These are phyloP conservation scores for Hemistola chrysoprasaria DNA, from an alignment of 2,888 invertebrate species.

Conservation along the genomic window DNA sequence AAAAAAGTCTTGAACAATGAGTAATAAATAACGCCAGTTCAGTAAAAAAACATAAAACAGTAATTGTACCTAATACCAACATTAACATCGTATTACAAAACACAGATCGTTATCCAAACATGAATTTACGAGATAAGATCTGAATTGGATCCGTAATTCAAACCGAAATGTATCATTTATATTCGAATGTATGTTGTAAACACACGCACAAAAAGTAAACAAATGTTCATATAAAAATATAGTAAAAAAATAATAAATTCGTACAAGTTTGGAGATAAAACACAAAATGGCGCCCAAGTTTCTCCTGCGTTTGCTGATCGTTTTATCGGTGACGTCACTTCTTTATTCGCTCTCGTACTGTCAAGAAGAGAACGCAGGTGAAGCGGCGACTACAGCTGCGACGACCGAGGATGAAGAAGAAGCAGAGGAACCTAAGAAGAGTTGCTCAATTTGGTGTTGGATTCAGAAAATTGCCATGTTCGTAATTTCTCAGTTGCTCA, in stretches of 20 bases:
- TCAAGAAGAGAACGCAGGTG: slow-evolving; percentile 49
- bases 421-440: slow-evolving; percentile 62
- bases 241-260: slow-evolving; percentile 7
- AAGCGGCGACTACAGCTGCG: slow-evolving; percentile 51
- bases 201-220: background rate
- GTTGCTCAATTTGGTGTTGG: slow-evolving; percentile 79
- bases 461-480: slow-evolving; percentile 78
- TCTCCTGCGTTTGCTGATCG: slow-evolving; percentile 39
- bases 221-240: slow-evolving; percentile 17
- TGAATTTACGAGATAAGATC: slow-evolving; percentile 28
- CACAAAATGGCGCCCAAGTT: slow-evolving; percentile 38
- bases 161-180: slow-evolving; percentile 22
- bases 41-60: slow-evolving; percentile 20
- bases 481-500: slow-evolving; percentile 71
- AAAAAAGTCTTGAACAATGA: too few relatives aligned
- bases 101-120: slow-evolving; percentile 30
- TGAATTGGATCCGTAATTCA: slow-evolving; percentile 21
- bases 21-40: too few relatives aligned
- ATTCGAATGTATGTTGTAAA: slow-evolving; percentile 9
- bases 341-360: slow-evolving; percentile 46
- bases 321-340: slow-evolving; percentile 39
- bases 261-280: background rate
- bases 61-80: slow-evolving; percentile 18
- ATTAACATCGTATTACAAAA: slow-evolving; percentile 16
- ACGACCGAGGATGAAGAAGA: slow-evolving; percentile 60